Conservation (phyloP, 2,797 vertebrate genomes). For the Gallinago solitaria region DNA sequence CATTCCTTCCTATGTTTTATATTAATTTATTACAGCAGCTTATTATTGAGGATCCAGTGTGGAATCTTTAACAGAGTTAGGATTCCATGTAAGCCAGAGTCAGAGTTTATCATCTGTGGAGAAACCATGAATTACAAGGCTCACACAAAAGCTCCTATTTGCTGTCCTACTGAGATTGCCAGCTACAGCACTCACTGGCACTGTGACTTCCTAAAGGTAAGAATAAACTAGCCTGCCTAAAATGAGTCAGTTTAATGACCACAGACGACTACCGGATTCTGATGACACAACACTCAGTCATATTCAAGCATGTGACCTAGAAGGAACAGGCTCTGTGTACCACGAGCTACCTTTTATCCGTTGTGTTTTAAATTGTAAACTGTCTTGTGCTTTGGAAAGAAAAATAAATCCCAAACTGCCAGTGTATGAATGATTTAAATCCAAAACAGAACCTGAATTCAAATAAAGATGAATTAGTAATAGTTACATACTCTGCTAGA, state of each 20-base stretch:
- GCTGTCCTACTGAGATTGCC: background rate
- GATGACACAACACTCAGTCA: conserved; percentile 45
- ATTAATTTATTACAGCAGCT: background rate
- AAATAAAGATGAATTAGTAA: background rate
- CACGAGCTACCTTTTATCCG: background rate
- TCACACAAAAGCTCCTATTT: background rate
- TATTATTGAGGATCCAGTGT: background rate
- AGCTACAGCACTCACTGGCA: background rate
- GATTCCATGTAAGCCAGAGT: background rate
- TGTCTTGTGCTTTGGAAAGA: background rate
- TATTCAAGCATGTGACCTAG: conserved; percentile 2
- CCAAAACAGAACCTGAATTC: background rate
- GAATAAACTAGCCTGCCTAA: background rate
- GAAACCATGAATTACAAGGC: background rate
- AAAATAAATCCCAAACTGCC: background rate
- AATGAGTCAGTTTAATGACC: conserved; percentile 30
- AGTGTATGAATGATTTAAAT: background rate
- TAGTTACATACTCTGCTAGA: background rate
- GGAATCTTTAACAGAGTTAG: background rate
- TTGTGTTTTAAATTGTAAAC: background rate
- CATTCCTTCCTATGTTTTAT: background rate
- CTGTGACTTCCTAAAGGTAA: background rate
- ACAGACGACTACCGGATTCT: background rate
- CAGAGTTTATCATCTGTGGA: background rate
- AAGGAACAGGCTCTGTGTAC: background rate